Percentiles rank a stretch among this genome's conserved stretches.
Evolutionary conservation across 1,140 invertebrate species (phyloP).

Genomic region (Drosophila micromelanica): DNA sequence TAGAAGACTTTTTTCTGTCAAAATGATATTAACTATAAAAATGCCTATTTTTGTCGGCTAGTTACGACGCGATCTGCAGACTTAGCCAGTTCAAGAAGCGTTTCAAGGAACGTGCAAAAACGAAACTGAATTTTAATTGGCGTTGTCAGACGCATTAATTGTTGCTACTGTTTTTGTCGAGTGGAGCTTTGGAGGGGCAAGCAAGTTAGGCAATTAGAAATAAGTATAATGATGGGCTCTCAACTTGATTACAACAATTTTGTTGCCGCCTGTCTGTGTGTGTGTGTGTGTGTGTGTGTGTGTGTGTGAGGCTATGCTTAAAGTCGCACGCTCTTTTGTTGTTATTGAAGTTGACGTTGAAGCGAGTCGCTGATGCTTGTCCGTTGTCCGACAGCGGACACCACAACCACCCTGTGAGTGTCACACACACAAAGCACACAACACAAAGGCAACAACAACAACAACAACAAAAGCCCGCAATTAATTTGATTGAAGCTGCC

Average conservation of each 20-base stretch:
- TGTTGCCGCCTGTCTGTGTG: constrained; percentile 6
- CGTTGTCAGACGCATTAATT: constrained; percentile 11
- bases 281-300: not conserved
- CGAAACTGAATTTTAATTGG: not conserved
- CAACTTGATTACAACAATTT: constrained; percentile 45
- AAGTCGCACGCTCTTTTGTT: not conserved
- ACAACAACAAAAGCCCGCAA: constrained; percentile 47
- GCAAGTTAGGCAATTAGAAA: constrained; percentile 31
- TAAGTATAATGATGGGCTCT: constrained; percentile 34
- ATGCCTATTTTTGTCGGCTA: too few relatives aligned
- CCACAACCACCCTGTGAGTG: constrained; percentile 39
- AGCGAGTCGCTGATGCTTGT: constrained; percentile 2
- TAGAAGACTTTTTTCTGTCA: too few relatives aligned
- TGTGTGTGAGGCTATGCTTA: not conserved
- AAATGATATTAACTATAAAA: too few relatives aligned
- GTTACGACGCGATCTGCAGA: too few relatives aligned
- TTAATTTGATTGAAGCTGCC: constrained; percentile 83
- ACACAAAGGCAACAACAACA: not conserved
- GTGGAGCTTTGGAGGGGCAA: not conserved
- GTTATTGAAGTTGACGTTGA: not conserved
- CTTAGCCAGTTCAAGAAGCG: not conserved
- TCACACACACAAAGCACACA: constrained; percentile 37
- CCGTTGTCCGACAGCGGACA: not conserved
- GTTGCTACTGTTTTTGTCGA: constrained; percentile 23
- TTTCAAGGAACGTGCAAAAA: not conserved